phyloP scores from a whole-genome alignment of 2,797 vertebrate genomes.

The Siniperca scherzeri region DNA sequence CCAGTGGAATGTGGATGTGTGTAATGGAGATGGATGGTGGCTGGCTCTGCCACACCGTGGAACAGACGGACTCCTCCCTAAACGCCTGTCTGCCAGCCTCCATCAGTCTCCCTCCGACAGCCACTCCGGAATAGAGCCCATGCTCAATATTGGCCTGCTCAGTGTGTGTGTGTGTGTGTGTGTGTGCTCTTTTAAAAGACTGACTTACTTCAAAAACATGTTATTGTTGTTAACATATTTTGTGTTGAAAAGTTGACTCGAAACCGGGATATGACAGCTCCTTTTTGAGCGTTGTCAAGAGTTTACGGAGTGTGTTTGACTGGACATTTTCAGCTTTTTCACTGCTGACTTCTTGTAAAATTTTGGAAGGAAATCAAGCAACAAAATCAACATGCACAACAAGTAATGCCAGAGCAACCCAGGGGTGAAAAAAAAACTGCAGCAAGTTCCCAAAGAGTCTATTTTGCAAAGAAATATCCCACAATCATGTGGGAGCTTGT shows the following conservation, averaged over 20 bases:
- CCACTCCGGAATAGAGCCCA: conserved; percentile 54
- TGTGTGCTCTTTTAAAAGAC: conserved; percentile 10
- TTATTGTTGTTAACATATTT: conserved; percentile 24
- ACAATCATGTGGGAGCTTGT: conserved; percentile 49
- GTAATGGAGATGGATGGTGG: conserved; percentile 86
- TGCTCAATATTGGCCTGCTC: conserved; percentile 40
- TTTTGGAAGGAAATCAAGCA: conserved; percentile 22
- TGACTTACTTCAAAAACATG: conserved; percentile 15
- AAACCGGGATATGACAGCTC: conserved; percentile 20
- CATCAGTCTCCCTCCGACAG: conserved; percentile 81
- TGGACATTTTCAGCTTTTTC: not conserved
- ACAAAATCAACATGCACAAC: conserved; percentile 43
- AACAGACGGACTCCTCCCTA: conserved; percentile 83
- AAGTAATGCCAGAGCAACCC: conserved; percentile 12
- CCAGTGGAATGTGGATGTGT: conserved; percentile 82
- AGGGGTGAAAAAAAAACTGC: conserved; percentile 29
- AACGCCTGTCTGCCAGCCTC: conserved; percentile 81
- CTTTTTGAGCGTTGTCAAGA: not conserved
- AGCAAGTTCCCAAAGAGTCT: conserved; percentile 23
- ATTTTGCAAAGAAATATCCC: conserved; percentile 45
- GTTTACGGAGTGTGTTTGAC: not conserved
- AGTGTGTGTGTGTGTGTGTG: conserved; percentile 28
- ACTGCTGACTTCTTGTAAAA: not conserved
- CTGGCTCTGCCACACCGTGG: conserved; percentile 74
- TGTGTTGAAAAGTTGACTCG: conserved; percentile 4